Evolutionary conservation across 2,888 invertebrate species (phyloP).

Genomic region (Stenodema calcarata): DNA sequence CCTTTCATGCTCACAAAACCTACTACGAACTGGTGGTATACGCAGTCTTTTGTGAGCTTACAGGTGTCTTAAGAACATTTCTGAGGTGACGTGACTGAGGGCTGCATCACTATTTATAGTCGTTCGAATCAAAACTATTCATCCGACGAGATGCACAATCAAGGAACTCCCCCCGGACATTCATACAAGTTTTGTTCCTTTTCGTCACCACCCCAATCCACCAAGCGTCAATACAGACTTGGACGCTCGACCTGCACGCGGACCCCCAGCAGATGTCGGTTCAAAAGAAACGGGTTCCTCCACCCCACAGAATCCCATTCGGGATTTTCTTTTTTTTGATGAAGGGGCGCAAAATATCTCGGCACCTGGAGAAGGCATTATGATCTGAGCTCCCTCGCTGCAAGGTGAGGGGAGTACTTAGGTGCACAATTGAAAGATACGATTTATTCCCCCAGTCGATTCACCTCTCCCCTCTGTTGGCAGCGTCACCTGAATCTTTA

Average conservation of each 20-base stretch:
- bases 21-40: not conserved
- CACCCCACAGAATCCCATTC: not conserved
- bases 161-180: not conserved
- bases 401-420: not conserved
- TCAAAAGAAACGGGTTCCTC: not conserved
- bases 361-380: conserved; percentile 19
- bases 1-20: not conserved
- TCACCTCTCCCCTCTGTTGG: conserved; percentile 1
- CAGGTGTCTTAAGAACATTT: conserved; percentile 11
- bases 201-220: not conserved
- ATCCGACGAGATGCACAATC: not conserved
- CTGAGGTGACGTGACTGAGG: not conserved
- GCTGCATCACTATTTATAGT: not conserved
- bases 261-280: not conserved
- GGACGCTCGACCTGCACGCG: conserved; percentile 19
- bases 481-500: conserved; percentile 20
- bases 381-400: not conserved
- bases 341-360: conserved; percentile 6
- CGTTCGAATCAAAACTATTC: not conserved
- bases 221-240: not conserved
- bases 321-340: not conserved
- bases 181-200: conserved; percentile 15
- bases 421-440: conserved; percentile 19
- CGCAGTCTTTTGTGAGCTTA: conserved; percentile 4
- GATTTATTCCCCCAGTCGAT: not conserved